Conservation (phyloP, 2,888 invertebrate species). For the Parapristionchus giblindavisi region DNA sequence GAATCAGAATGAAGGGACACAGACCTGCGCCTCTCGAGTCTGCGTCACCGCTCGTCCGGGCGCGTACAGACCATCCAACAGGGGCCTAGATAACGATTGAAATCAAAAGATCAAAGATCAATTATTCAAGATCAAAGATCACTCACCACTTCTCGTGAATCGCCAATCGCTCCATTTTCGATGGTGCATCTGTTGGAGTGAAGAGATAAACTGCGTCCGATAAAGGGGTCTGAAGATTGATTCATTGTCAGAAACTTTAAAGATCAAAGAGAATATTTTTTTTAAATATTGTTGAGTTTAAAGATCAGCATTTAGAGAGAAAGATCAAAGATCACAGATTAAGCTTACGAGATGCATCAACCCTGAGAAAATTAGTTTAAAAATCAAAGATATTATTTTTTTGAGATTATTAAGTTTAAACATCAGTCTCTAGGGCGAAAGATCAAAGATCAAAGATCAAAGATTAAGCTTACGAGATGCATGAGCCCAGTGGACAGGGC, state of each 20-base stretch:
- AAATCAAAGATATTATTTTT: too few species aligned
- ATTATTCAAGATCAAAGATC: constrained; percentile 44
- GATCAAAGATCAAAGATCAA: too few species aligned
- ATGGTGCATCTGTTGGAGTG: constrained; percentile 62
- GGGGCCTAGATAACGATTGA: constrained; percentile 48
- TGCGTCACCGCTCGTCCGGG: constrained; percentile 61
- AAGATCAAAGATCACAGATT: too few species aligned
- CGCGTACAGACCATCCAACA: constrained; percentile 56
- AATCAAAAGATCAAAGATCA: neutral
- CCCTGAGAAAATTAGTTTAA: too few species aligned
- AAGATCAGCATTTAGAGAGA: too few species aligned
- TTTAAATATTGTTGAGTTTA: too few species aligned
- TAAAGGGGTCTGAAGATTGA: constrained; percentile 40
- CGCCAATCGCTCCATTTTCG: constrained; percentile 51
- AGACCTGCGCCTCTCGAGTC: constrained; percentile 57
- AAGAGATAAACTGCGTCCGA: constrained; percentile 63
- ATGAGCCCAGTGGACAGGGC: constrained; percentile 47
- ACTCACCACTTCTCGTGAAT: constrained; percentile 43
- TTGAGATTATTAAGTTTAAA: too few species aligned
- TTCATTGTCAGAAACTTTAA: neutral
- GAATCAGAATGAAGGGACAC: neutral
- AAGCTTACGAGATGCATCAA: too few species aligned
- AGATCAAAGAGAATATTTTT: too few species aligned
- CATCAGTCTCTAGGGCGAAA: too few species aligned
- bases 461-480: constrained; percentile 27